Conservation (phyloP, 2,113 vertebrate genomes). For the Herpailurus yagouaroundi region DNA sequence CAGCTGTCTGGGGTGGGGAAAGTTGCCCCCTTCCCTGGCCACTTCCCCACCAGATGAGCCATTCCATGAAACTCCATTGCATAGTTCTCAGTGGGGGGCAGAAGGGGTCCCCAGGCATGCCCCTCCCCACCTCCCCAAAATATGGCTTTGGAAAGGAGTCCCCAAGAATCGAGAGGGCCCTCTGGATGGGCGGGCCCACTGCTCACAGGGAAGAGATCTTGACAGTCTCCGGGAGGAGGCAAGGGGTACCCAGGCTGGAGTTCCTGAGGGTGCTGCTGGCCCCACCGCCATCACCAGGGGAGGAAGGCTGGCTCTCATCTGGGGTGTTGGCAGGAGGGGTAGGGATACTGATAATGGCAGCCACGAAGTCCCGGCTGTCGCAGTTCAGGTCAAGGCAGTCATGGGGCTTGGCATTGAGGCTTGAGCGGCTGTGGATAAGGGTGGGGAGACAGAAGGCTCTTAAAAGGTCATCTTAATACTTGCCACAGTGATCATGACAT, state of each 20-base stretch:
- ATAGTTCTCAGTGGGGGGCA: constrained; percentile 66
- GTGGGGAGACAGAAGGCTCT: constrained; percentile 48
- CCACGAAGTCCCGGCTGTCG: constrained; percentile 90
- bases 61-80: constrained; percentile 69
- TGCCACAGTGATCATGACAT: neutral
- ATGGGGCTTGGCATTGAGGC: constrained; percentile 91
- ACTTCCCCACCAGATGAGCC: constrained; percentile 2
- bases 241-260: constrained; percentile 84
- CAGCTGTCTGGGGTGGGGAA: neutral
- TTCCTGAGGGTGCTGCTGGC: constrained; percentile 88
- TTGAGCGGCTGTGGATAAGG: constrained; percentile 89
- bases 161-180: constrained; percentile 40
- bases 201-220: constrained; percentile 94
- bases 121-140: constrained; percentile 55
- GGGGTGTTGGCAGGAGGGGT: constrained; percentile 93
- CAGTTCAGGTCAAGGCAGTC: constrained; percentile 92
- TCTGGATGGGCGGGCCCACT: constrained; percentile 8
- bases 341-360: constrained; percentile 95
- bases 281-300: constrained; percentile 80
- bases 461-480: constrained; percentile 46
- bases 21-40: constrained; percentile 19
- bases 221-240: constrained; percentile 89
- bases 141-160: constrained; percentile 79
- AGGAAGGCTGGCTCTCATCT: constrained; percentile 90
- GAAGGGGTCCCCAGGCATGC: constrained; percentile 49